Conservation (phyloP, 2,888 invertebrate species). For the Rhagium mordax region DNA sequence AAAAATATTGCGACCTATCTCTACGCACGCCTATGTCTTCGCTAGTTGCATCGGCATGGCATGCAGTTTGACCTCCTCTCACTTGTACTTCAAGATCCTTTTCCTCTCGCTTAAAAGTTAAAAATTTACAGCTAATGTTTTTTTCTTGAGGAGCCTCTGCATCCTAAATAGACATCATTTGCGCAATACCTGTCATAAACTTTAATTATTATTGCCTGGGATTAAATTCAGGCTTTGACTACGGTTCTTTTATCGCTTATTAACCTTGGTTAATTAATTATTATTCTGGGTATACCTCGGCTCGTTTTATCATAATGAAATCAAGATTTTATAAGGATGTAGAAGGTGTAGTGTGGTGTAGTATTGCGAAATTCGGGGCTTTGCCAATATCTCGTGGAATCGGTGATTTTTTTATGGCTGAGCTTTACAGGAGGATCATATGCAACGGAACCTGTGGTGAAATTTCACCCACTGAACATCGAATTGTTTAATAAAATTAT, state of each 20-base stretch:
- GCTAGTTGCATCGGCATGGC: slow-evolving; percentile 12
- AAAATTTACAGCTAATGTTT: slow-evolving; percentile 1
- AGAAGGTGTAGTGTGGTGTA: too few relatives aligned
- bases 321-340: not conserved
- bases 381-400: too few relatives aligned
- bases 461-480: too few relatives aligned
- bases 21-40: not conserved
- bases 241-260: not conserved
- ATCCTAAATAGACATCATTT: slow-evolving; percentile 29
- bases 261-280: not conserved
- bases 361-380: too few relatives aligned
- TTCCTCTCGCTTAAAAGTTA: slow-evolving; percentile 14
- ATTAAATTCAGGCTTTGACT: slow-evolving; percentile 2
- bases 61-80: slow-evolving; percentile 38
- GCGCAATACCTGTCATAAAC: slow-evolving; percentile 29
- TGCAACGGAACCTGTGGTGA: too few relatives aligned
- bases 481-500: too few relatives aligned
- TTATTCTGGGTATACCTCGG: too few relatives aligned
- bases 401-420: too few relatives aligned
- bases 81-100: slow-evolving; percentile 29
- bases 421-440: too few relatives aligned
- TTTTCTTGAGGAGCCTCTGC: not conserved
- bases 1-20: not conserved
- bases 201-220: slow-evolving; percentile 22
- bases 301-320: too few relatives aligned